A percentile compares a stretch with the other conserved stretches of the same genome.
phyloP scores from a whole-genome alignment of 2,888 invertebrate genomes.

The Caradrina clavipalpis region DNA sequence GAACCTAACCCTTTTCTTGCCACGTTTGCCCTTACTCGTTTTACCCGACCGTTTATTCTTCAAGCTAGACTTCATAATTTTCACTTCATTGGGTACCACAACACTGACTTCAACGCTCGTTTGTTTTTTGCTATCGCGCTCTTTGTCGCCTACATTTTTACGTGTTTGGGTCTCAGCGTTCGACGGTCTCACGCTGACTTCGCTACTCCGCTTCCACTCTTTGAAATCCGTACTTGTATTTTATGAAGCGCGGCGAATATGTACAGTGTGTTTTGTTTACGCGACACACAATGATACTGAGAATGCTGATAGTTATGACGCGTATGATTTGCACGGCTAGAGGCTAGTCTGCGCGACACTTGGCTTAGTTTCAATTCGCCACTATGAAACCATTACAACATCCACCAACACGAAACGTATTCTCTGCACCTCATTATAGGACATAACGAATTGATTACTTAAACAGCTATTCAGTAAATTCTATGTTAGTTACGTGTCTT shows the following conservation, averaged over 20 bases:
- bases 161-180: constrained; percentile 71
- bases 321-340: constrained; percentile 73
- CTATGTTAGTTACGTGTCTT: constrained; percentile 9
- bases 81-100: constrained; percentile 75
- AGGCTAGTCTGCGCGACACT: constrained; percentile 72
- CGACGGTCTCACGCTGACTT: constrained; percentile 67
- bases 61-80: constrained; percentile 80
- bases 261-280: constrained; percentile 66
- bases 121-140: constrained; percentile 60
- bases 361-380: constrained; percentile 82
- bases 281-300: constrained; percentile 74
- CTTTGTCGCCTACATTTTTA: constrained; percentile 75
- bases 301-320: constrained; percentile 73
- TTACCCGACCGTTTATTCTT: constrained; percentile 75
- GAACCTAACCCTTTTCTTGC: constrained; percentile 85
- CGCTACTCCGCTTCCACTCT: constrained; percentile 63
- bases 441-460: constrained; percentile 53
- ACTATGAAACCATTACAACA: constrained; percentile 72
- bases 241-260: constrained; percentile 49
- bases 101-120: constrained; percentile 66
- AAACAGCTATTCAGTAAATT: constrained; percentile 50
- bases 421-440: constrained; percentile 65
- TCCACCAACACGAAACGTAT: constrained; percentile 65
- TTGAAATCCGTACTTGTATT: constrained; percentile 78
- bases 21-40: constrained; percentile 67